Evolutionary conservation across 1,140 invertebrate genomes (phyloP).

Genomic region (Cyclina sinensis): DNA sequence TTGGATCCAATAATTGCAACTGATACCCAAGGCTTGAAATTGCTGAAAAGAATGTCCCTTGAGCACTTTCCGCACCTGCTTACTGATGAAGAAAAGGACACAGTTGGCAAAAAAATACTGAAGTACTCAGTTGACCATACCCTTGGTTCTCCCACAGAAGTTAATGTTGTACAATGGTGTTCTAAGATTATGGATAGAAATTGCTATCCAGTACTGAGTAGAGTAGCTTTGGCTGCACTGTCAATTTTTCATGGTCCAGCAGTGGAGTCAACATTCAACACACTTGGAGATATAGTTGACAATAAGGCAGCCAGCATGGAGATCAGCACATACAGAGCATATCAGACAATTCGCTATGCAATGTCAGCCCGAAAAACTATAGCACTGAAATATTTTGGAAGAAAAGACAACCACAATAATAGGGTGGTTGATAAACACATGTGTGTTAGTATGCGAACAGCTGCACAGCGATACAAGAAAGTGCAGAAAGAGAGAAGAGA

Average conservation of each 20-base stretch:
- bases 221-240: conserved; percentile 48
- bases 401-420: conserved; percentile 42
- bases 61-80: conserved; percentile 41
- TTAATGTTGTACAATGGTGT: conserved; percentile 61
- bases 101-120: conserved; percentile 20
- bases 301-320: conserved; percentile 46
- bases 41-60: conserved; percentile 7
- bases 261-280: conserved; percentile 69
- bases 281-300: conserved; percentile 62
- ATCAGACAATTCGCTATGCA: conserved; percentile 66
- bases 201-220: conserved; percentile 58
- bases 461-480: conserved; percentile 46
- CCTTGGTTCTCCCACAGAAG: background rate
- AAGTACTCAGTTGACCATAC: conserved; percentile 24
- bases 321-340: conserved; percentile 45
- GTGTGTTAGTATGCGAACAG: conserved; percentile 29
- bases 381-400: conserved; percentile 56
- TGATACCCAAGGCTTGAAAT: background rate
- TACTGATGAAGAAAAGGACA: conserved; percentile 19
- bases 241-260: conserved; percentile 71
- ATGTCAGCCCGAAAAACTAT: conserved; percentile 12
- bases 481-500: conserved; percentile 21
- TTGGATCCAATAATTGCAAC: conserved; percentile 2
- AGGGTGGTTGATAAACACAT: conserved; percentile 43
- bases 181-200: conserved; percentile 19